A percentile compares a stretch with the other conserved stretches of the same genome.
Evolutionary conservation across 2,113 vertebrate species (phyloP).

Genomic region (Macaca fascicularis): T2T-MFA8v1.1 NC_088376.1:198766501-198767000

Average conservation of each 20-base stretch:
- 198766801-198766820: background rate
- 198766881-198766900: background rate
- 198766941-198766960: background rate
- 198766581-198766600: background rate
- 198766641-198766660: background rate
- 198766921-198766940: background rate
- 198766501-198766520: background rate
- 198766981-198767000: background rate
- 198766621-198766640: background rate
- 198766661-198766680: background rate
- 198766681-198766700: background rate
- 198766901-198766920: background rate
- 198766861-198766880: background rate
- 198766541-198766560: background rate
- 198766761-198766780: background rate
- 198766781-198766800: background rate
- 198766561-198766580: background rate
- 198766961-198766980: background rate
- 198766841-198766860: background rate
- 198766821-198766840: background rate
- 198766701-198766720: background rate
- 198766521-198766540: rapidly evolving
- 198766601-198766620: background rate
- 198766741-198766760: background rate
- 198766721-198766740: background rate